Evolutionary conservation across 2,888 invertebrate genomes (phyloP).

Genomic region (Ceriagrion tenellum): DNA sequence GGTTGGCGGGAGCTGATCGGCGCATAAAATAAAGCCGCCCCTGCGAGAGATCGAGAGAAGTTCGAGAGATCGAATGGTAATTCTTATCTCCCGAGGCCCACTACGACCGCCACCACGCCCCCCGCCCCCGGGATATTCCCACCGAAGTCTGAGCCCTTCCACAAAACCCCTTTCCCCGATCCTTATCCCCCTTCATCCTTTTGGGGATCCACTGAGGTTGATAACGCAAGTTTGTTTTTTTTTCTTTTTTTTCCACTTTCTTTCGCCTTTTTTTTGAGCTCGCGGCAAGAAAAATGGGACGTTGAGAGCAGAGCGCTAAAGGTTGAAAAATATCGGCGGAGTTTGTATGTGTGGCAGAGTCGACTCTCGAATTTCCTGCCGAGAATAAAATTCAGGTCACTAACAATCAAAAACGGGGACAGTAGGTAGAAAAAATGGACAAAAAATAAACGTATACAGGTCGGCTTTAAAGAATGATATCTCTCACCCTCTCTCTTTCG

Average conservation of each 20-base stretch:
- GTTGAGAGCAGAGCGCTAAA: slow-evolving; percentile 3
- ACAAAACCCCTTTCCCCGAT: not conserved
- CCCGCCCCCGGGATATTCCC: not conserved
- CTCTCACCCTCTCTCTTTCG: not conserved
- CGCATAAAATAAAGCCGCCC: not conserved
- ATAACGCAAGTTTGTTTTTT: slow-evolving; percentile 28
- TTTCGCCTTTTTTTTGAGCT: not conserved
- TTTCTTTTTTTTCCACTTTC: not conserved
- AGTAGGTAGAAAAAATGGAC: not conserved
- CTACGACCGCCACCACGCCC: not conserved
- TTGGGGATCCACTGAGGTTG: slow-evolving; percentile 16
- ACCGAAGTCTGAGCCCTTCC: not conserved
- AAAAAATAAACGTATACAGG: not conserved
- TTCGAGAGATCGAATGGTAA: slow-evolving; percentile 29
- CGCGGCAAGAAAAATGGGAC: slow-evolving; percentile 19
- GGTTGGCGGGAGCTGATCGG: not conserved
- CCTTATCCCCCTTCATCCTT: slow-evolving; percentile 21
- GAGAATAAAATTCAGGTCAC: slow-evolving; percentile 50
- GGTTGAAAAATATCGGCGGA: slow-evolving; percentile 40
- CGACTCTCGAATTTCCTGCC: slow-evolving; percentile 35
- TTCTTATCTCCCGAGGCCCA: slow-evolving; percentile 28
- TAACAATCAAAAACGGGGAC: slow-evolving; percentile 26
- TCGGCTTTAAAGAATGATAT: not conserved
- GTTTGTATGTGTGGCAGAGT: not conserved
- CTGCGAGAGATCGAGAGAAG: not conserved